Conservation (phyloP, 2,797 vertebrate species). For the Lacerta agilis region DNA sequence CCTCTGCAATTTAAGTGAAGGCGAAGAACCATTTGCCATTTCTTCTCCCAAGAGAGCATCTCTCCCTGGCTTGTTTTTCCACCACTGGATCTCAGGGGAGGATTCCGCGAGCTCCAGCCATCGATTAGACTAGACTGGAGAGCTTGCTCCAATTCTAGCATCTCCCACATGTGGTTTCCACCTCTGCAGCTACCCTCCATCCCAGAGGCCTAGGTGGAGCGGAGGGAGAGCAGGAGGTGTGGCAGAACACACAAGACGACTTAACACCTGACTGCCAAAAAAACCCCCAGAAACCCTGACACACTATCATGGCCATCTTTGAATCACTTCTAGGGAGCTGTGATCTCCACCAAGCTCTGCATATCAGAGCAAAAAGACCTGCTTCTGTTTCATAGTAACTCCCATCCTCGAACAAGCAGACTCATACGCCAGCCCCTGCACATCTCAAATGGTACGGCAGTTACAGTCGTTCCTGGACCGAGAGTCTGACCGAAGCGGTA, state of each 20-base stretch:
- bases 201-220: not conserved
- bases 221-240: not conserved
- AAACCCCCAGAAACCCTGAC: not conserved
- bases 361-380: not conserved
- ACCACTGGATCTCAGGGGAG: not conserved
- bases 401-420: not conserved
- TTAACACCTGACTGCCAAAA: not conserved
- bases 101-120: not conserved
- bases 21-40: not conserved
- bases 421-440: too few species aligned
- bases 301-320: not conserved
- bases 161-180: slow-evolving; percentile 21
- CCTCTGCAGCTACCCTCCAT: not conserved
- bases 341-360: too few species aligned
- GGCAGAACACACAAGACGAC: not conserved
- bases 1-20: not conserved
- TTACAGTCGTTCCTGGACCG: too few species aligned
- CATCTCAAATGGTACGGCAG: too few species aligned
- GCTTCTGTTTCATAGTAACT: not conserved
- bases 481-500: too few species aligned
- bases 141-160: not conserved
- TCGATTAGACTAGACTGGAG: not conserved
- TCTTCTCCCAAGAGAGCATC: not conserved
- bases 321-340: not conserved
- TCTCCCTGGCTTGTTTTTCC: slow-evolving; percentile 3